Base-by-base conservation (phyloP, 1,140 invertebrate species). In the Planococcus citri region DNA sequence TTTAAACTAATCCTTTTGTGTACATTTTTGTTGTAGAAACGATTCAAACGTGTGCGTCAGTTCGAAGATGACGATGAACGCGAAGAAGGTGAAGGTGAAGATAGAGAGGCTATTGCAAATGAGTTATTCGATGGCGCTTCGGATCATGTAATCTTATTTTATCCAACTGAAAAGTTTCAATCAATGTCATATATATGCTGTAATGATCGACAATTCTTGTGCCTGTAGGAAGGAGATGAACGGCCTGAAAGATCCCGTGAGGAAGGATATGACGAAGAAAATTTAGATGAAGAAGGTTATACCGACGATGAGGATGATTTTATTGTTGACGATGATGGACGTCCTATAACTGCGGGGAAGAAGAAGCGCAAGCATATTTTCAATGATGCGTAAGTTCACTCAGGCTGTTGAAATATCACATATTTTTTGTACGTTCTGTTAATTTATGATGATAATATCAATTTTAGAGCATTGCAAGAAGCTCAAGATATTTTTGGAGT, bases 401-500 rank as follows among this genome's bases (percentile, higher is more conserved):
- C 12, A 68, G 6, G 22, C 12, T 41, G 20, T 58, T 10, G 61
- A 33, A 10, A 10, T 41, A 10, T 41, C 37, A n/a, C n/a, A n/a
- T n/a, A n/a, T n/a, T 58, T n/a, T 58, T 58, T 64, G 17, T 64
- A 25, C 3, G 60, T 10, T 10, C 10, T 24, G 20, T 24, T 25
- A 24, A 22, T 58, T 58, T 6, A 4, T 20, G 51, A 58, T 20
- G 4, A 6, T 64, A 24, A 10, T 64, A n/a, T n/a, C n/a, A n/a
- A n/a, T n/a, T n/a, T 51, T 77, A 91, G 90, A 4, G 91, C 92
- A 0, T 80, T 98, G 27, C 95, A 98, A 85, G 94, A 98, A 80
- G 97, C 97, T 69, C 95, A 98, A 79, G 97, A 99, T 77, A 97
- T 98, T 73, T 99, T 99, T 80, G 97, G 97, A 70, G 95, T 98